Evolutionary conservation across 2,797 vertebrate genomes (phyloP).

Genomic region (Malurus leucopterus): DNA sequence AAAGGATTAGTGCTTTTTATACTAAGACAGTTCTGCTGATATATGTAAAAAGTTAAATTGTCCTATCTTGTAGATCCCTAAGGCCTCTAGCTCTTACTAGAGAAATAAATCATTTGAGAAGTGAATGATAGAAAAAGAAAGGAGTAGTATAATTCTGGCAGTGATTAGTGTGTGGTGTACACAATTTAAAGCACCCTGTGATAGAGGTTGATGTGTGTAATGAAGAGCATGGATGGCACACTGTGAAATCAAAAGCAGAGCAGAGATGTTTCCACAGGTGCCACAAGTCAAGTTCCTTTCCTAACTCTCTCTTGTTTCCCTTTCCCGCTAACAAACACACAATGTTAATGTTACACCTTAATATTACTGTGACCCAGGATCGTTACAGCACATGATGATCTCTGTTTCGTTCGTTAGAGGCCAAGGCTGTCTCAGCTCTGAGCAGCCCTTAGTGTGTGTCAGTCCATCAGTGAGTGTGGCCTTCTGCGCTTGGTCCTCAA

Average conservation of each 20-base stretch:
- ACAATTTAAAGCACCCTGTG: neutral
- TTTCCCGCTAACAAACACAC: neutral
- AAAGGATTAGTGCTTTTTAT: neutral
- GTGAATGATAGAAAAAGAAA: neutral
- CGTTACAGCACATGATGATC: neutral
- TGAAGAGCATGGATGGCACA: neutral
- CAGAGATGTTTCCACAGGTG: neutral
- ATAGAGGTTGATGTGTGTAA: neutral
- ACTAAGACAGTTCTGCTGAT: neutral
- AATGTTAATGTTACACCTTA: neutral
- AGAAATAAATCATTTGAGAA: neutral
- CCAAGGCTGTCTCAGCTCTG: neutral
- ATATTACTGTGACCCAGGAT: neutral
- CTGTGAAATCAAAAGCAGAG: neutral
- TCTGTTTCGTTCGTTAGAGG: neutral
- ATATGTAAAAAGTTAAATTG: neutral
- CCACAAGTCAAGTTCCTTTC: neutral
- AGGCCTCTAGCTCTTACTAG: neutral
- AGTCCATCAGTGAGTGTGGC: neutral
- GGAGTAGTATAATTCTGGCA: neutral
- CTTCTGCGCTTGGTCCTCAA: neutral
- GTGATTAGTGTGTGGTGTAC: neutral
- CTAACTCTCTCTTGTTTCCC: neutral
- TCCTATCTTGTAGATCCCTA: neutral
- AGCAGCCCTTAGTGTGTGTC: rapidly evolving